Conservation (phyloP, 2,113 vertebrate species). For the Chionis minor region DNA sequence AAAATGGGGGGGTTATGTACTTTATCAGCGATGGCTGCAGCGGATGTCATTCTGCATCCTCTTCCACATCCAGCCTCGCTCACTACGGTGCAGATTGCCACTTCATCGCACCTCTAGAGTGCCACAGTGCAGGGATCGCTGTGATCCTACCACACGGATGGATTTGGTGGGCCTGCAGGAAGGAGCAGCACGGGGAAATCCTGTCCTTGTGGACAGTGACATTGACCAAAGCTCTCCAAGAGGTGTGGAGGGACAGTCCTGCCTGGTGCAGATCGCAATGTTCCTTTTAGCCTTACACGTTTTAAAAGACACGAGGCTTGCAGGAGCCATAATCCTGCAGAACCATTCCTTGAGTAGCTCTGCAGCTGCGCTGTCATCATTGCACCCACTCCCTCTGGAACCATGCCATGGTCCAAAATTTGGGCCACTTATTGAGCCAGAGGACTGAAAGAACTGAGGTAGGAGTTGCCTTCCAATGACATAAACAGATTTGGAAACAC, state of each 20-base stretch:
- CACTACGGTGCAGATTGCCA: neutral
- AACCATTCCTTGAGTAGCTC: neutral
- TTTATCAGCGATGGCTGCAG: neutral
- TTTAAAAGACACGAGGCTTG: neutral
- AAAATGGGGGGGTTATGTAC: fast-evolving
- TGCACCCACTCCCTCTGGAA: neutral
- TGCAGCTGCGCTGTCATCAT: neutral
- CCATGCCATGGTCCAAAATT: neutral
- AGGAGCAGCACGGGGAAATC: neutral
- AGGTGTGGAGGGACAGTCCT: neutral
- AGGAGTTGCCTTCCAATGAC: neutral
- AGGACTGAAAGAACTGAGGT: neutral
- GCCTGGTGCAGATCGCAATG: neutral
- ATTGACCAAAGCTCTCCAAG: neutral
- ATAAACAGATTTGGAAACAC: neutral
- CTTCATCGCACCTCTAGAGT: neutral
- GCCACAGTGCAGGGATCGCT: fast-evolving
- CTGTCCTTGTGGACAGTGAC: neutral
- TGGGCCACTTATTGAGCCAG: neutral
- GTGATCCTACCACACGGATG: fast-evolving
- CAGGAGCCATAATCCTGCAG: neutral
- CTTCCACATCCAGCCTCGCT: neutral
- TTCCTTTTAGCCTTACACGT: fast-evolving
- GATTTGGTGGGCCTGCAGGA: neutral
- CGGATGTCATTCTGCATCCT: neutral